Conservation (phyloP, 2,797 vertebrate species). For the Eleutherodactylus coqui region DNA sequence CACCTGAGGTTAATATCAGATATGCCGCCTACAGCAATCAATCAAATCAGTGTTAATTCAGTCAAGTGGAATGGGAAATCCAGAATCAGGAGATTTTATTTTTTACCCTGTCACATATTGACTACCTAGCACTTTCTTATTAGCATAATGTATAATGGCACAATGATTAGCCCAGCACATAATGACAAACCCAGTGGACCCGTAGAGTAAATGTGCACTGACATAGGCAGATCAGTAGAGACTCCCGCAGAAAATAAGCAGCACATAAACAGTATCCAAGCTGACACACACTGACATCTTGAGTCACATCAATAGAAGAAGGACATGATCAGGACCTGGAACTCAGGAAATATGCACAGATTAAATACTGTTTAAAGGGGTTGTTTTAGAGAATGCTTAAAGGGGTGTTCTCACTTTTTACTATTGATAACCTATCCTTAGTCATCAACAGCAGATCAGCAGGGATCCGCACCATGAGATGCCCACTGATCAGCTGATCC, state of each 20-base stretch:
- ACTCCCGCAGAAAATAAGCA: conserved; percentile 12
- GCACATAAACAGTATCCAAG: conserved; percentile 7
- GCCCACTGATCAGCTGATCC: too few species aligned
- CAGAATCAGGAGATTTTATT: neutral
- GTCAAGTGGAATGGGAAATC: neutral
- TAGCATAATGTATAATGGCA: conserved; percentile 15
- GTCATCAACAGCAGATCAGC: too few species aligned
- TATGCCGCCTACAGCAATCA: neutral
- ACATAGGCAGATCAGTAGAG: conserved; percentile 12
- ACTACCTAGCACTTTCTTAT: neutral
- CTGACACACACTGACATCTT: conserved; percentile 23
- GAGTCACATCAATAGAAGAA: conserved; percentile 11
- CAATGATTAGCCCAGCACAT: conserved; percentile 23
- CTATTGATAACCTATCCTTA: too few species aligned
- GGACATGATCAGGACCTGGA: neutral
- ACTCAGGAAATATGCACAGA: neutral
- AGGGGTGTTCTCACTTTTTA: too few species aligned
- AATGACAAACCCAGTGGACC: neutral
- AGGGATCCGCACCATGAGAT: too few species aligned
- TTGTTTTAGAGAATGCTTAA: neutral
- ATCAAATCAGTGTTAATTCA: conserved; percentile 10
- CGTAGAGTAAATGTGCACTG: neutral
- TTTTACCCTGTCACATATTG: neutral
- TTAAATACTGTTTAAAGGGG: neutral
- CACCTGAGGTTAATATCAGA: neutral